phyloP scores from a whole-genome alignment of 2,113 vertebrate genomes.

The Herpailurus yagouaroundi region DNA sequence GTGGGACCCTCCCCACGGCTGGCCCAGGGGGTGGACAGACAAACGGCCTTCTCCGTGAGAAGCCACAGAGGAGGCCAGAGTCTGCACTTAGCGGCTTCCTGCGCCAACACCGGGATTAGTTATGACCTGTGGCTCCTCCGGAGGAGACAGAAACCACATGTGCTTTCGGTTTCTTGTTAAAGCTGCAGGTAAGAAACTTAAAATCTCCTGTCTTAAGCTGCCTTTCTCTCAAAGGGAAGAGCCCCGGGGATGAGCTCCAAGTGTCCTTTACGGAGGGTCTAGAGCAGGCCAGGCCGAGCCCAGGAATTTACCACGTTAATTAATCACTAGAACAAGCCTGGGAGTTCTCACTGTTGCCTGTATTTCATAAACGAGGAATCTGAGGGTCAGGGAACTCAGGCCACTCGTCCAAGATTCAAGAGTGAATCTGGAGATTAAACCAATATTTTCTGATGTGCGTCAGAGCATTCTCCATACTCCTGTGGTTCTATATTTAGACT shows the following conservation, averaged over 20 bases:
- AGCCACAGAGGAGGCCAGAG: accelerated
- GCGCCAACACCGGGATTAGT: accelerated
- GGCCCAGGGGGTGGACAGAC: background rate
- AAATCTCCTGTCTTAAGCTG: background rate
- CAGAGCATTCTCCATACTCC: background rate
- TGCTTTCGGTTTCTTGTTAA: accelerated
- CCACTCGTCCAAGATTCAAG: background rate
- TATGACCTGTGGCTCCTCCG: background rate
- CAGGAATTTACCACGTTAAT: accelerated
- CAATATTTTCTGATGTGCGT: background rate
- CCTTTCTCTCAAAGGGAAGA: background rate
- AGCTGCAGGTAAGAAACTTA: background rate
- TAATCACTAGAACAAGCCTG: background rate
- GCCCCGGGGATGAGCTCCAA: background rate
- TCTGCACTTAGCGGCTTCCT: accelerated
- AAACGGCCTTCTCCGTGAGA: accelerated
- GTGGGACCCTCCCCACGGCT: background rate
- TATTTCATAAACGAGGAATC: background rate
- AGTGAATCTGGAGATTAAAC: background rate
- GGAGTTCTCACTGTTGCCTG: background rate
- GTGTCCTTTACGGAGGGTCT: background rate
- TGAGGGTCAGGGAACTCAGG: background rate
- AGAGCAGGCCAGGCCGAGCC: background rate
- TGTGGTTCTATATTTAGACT: background rate
- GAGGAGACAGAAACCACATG: background rate